Percentiles rank a stretch among this genome's conserved stretches.
Evolutionary conservation across 2,113 vertebrate genomes (phyloP).

Genomic region (Cyanoderma ruficeps): DNA sequence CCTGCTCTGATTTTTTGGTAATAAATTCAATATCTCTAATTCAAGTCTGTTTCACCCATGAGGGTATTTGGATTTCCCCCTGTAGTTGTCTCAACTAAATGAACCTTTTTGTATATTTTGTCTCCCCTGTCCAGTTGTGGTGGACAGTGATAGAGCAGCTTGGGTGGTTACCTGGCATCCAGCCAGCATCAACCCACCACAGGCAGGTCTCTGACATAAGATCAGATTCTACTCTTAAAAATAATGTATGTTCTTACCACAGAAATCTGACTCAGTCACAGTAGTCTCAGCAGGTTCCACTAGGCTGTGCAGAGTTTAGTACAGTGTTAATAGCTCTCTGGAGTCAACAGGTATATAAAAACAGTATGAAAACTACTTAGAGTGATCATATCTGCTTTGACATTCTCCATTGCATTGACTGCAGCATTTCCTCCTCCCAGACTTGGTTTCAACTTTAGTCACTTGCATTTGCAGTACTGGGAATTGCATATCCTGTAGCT

Average conservation of each 20-base stretch:
- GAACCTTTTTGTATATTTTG: not conserved
- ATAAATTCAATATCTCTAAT: not conserved
- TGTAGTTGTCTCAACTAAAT: not conserved
- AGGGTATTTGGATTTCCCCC: not conserved
- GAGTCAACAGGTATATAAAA: not conserved
- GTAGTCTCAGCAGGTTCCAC: not conserved
- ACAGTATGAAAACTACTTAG: not conserved
- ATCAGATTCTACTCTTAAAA: not conserved
- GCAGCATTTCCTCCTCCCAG: not conserved
- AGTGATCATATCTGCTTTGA: not conserved
- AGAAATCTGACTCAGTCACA: not conserved
- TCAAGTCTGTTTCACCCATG: not conserved
- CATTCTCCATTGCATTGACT: rapidly evolving
- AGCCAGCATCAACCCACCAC: too few relatives aligned
- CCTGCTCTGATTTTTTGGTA: not conserved
- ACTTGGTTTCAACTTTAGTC: not conserved
- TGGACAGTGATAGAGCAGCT: not conserved
- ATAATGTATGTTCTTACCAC: not conserved
- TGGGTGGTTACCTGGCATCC: not conserved
- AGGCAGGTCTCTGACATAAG: not conserved
- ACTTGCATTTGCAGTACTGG: not conserved
- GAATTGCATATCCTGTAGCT: not conserved
- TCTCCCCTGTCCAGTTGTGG: not conserved
- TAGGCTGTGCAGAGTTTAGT: not conserved
- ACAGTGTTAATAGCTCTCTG: not conserved